Evolutionary conservation across 64 coral and sea anemone species (phyloP).

Genomic region (Actinia tenebrosa): DNA sequence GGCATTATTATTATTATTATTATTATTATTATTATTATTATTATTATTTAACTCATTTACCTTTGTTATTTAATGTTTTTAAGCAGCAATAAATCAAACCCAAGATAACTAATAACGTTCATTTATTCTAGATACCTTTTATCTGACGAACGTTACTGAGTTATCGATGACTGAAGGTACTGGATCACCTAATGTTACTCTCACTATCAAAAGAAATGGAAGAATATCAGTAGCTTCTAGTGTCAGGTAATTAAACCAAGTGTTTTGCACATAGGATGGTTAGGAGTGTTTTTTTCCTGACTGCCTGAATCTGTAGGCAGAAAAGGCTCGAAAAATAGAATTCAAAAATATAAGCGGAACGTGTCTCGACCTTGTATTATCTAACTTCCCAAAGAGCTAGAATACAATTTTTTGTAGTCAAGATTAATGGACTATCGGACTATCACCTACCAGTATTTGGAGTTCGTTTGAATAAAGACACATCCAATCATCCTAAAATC

Average conservation of each 20-base stretch:
- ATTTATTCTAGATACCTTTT: not conserved
- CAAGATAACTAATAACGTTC: too few relatives aligned
- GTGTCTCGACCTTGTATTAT: slow-evolving; percentile 66
- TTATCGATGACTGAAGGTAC: not conserved
- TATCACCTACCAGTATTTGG: slow-evolving; percentile 44
- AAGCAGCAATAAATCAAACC: too few relatives aligned
- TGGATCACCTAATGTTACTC: not conserved
- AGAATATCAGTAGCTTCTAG: not conserved
- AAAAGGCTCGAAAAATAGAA: not conserved
- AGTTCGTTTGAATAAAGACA: slow-evolving; percentile 27
- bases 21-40: too few relatives aligned
- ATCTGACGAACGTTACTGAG: not conserved
- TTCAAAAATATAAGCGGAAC: slow-evolving; percentile 19
- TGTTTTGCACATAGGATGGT: too few relatives aligned
- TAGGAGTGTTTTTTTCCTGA: too few relatives aligned
- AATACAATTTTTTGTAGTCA: not conserved
- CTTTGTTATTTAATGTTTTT: too few relatives aligned
- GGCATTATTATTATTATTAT: too few relatives aligned
- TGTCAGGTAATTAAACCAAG: not conserved
- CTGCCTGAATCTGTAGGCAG: not conserved
- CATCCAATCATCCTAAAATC: not conserved
- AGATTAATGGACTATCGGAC: slow-evolving; percentile 40
- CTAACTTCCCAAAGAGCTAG: slow-evolving; percentile 53
- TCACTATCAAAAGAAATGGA: not conserved
- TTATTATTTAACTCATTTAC: too few relatives aligned